A percentile compares a stretch with the other conserved stretches of the same genome.
Evolutionary conservation across 2,797 vertebrate species (phyloP).

Genomic region (Emys orbicularis): DNA sequence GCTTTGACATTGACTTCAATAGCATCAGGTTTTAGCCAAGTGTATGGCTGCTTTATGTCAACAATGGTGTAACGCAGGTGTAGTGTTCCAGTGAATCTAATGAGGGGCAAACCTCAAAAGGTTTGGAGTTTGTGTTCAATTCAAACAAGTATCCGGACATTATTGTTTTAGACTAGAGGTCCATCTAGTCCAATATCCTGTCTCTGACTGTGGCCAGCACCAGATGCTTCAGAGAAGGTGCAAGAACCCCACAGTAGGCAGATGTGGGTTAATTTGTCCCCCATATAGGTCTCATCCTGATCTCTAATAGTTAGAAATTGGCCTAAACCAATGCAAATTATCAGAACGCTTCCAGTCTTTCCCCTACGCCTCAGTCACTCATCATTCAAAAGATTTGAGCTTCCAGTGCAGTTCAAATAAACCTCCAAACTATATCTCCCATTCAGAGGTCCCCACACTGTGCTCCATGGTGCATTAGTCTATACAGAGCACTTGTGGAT

Average conservation of each 20-base stretch:
- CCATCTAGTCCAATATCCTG: not conserved
- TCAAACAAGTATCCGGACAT: not conserved
- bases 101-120: not conserved
- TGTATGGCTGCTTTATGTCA: not conserved
- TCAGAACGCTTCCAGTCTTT: not conserved
- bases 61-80: not conserved
- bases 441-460: not conserved
- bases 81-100: not conserved
- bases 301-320: not conserved
- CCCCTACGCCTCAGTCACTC: not conserved
- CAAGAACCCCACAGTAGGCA: not conserved
- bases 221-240: not conserved
- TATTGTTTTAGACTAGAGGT: too few relatives aligned
- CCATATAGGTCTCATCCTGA: not conserved
- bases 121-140: not conserved
- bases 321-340: not conserved
- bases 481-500: not conserved
- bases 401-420: not conserved
- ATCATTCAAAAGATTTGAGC: not conserved
- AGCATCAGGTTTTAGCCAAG: not conserved
- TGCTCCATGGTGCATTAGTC: fast-evolving
- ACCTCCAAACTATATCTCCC: not conserved
- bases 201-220: not conserved
- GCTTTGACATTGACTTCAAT: not conserved
- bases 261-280: not conserved